These are phyloP conservation scores for Thyatira batis DNA, from an alignment of 2,888 invertebrate species.

Conservation along the genomic window DNA sequence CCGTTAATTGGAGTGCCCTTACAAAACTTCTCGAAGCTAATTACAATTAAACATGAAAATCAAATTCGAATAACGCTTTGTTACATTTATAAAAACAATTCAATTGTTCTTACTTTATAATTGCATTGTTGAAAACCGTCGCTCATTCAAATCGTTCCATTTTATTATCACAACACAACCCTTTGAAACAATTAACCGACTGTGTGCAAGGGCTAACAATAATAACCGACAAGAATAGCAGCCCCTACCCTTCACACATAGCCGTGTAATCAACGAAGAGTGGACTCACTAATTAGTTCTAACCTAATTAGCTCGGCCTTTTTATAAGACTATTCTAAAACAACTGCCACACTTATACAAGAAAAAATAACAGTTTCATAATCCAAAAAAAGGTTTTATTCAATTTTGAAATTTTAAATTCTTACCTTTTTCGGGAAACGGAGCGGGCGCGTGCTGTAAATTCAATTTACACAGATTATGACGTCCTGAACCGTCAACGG, in stretches of 20 bases:
- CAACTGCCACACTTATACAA: background rate
- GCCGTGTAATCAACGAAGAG: slow-evolving; percentile 49
- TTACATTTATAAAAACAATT: background rate
- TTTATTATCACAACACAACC: background rate
- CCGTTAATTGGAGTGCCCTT: no score
- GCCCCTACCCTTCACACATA: slow-evolving; percentile 22
- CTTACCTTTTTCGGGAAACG: slow-evolving; percentile 27
- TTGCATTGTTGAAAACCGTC: background rate
- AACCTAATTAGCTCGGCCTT: slow-evolving; percentile 68
- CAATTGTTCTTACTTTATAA: background rate
- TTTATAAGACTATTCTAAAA: slow-evolving; percentile 12
- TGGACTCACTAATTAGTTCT: slow-evolving; percentile 67
- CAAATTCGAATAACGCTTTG: background rate
- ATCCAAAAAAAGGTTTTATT: background rate
- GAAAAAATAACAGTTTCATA: background rate
- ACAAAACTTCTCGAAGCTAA: background rate
- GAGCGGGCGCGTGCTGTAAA: slow-evolving; percentile 26
- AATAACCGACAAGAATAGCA: slow-evolving; percentile 30
- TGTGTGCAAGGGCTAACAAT: slow-evolving; percentile 9
- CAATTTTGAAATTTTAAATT: slow-evolving; percentile 3
- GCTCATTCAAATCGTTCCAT: background rate
- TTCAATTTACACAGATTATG: slow-evolving; percentile 42
- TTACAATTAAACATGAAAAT: background rate
- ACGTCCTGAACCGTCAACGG: slow-evolving; percentile 20
- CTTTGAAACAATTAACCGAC: background rate